These are phyloP conservation scores for Carterocephalus palaemon DNA, from an alignment of 2,888 invertebrate species.

Conservation along the genomic window DNA sequence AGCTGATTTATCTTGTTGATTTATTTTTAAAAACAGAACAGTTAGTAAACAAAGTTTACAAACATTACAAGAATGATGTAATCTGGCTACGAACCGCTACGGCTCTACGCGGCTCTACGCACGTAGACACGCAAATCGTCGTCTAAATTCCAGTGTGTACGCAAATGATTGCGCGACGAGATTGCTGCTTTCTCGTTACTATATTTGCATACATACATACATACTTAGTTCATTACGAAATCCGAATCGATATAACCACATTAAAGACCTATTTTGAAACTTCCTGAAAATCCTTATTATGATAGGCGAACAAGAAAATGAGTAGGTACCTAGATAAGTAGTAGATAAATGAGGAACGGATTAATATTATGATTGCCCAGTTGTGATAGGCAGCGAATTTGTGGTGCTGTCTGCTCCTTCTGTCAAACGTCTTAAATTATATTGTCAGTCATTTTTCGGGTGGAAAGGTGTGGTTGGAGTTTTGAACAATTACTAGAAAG, in stretches of 20 bases:
- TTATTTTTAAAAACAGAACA: too few relatives aligned
- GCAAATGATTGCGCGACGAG: slow-evolving; percentile 40
- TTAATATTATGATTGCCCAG: too few relatives aligned
- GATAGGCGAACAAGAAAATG: too few relatives aligned
- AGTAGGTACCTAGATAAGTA: too few relatives aligned
- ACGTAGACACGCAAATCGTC: slow-evolving; percentile 42
- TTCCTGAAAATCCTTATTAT: background rate
- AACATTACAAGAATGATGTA: slow-evolving; percentile 27
- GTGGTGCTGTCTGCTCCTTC: too few relatives aligned
- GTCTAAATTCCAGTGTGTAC: slow-evolving; percentile 44
- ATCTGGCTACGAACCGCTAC: slow-evolving; percentile 37
- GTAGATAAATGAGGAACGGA: too few relatives aligned
- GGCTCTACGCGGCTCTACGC: slow-evolving; percentile 46
- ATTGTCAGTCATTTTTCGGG: too few relatives aligned
- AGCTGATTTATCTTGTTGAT: too few relatives aligned
- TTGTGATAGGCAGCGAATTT: too few relatives aligned
- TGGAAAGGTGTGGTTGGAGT: too few relatives aligned
- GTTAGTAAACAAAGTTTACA: slow-evolving; percentile 10
- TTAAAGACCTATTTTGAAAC: background rate
- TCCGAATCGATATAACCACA: slow-evolving; percentile 4
- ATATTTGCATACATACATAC: slow-evolving; percentile 29
- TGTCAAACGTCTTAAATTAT: too few relatives aligned
- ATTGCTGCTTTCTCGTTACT: slow-evolving; percentile 32
- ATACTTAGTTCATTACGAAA: slow-evolving; percentile 7
- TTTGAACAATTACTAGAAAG: too few relatives aligned